Base-by-base conservation (phyloP, 1,140 invertebrate genomes). In the Schlechtendalia chinensis region DNA sequence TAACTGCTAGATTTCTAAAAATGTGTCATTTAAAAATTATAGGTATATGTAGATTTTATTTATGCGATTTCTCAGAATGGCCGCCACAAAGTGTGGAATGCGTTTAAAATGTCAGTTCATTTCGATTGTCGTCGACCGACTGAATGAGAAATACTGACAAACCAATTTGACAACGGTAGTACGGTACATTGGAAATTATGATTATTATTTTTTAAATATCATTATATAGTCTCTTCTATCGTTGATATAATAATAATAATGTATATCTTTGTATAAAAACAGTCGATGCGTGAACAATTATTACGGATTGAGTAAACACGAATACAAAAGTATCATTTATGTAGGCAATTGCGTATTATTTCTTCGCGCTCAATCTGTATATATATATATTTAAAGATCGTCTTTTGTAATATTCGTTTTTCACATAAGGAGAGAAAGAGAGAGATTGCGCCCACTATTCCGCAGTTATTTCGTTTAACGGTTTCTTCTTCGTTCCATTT, bases 241-340 rank as follows among this genome's bases (percentile, higher is more conserved):
- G 59, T 63, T 63, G 17, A 63, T 63, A 19, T 29, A 29, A 29
- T 63, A 50, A 50, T 50, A 39, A 50, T 50, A 19, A 8, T 32
- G 6, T 63, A 63, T 63, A 32, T 63, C 17, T 63, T n/a, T 63
- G 1, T 32, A 32, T 63, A 32, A 11, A 63, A 32, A 17, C 11
- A 63, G 61, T 32, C 10, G 61, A 63, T 19, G 61, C 29, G n/a
- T 22, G n/a, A 67, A 67, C 19, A 67, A 67, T 22, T 45, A 67
- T 67, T 22, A 5, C 29, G 32, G n/a, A 67, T 67, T 14, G 63
- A 29, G 32, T 67, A 39, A 67, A 67, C 63, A 67, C 19, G 29
- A 67, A 39, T 12, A 22, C 29, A 14, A 32, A 67, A 39, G n/a
- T 67, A 39, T 39, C 63, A 67, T 67, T 67, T n/a, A 29, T 39